Base-by-base conservation (phyloP, 2,888 invertebrate species). In the Diaperis boleti region DNA sequence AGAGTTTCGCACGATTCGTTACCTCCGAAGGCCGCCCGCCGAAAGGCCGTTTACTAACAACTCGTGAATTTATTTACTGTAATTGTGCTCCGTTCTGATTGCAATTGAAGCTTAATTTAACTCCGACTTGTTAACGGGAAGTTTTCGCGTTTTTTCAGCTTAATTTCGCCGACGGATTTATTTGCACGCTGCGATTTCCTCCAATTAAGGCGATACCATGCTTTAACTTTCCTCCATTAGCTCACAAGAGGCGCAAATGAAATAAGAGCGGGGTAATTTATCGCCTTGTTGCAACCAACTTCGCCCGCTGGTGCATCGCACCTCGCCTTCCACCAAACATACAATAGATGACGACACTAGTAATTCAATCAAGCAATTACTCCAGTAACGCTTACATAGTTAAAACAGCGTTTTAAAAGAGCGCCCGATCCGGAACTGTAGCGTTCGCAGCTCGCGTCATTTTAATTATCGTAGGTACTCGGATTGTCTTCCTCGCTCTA, bases 1-100 rank as follows among this genome's bases (percentile, higher is more conserved):
- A 74, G 72, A 70, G 71, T 72, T 72, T 72, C 70, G 70, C 70
- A 73, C 74, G 74, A 74, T 73, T 74, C 74, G 74, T 74, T 74
- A 74, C 71, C 68, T 72, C 68, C 66, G 66, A 69, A 72, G 70
- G 71, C 71, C 72, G 72, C 71, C 71, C 71, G 70, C 70, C 71
- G 69, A 68, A 72, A 73, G 71, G 70, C 72, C 72, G 73, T 73
- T 74, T 70, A 72, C 74, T 73, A 73, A 72, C 74, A 73, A 73
- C 73, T 73, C 70, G 66, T 59, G 70, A 74, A 74, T 74, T 72
- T 74, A 74, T 73, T 74, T 73, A 72, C 72, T 68, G 72, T 73
- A 74, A 74, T 73, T 74, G 72, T 72, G 71, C 68, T 68, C 66
- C 70, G 68, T 72, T 73, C 67, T 74, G 74, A 74, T 74, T 74